These are phyloP conservation scores for Congeria kusceri DNA, from an alignment of 2,888 invertebrate species.

Conservation along the genomic window DNA sequence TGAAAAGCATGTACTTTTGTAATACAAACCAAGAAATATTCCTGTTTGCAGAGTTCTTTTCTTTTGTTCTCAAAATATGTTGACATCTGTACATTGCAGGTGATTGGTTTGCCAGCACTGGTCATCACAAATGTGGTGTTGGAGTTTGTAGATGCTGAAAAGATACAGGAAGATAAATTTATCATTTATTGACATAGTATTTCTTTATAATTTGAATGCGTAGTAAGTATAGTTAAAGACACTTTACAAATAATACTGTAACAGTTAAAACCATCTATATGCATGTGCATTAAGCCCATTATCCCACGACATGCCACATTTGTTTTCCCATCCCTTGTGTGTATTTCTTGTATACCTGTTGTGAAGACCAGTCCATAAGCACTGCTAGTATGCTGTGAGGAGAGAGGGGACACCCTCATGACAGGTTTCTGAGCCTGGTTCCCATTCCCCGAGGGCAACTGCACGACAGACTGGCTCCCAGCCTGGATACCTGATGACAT, in stretches of 20 bases:
- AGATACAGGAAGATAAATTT: neutral
- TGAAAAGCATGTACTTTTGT: too few relatives aligned
- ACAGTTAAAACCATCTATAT: too few relatives aligned
- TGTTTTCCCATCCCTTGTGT: neutral
- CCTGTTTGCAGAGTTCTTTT: conserved; percentile 21
- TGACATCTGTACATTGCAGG: conserved; percentile 17
- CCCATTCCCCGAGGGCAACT: conserved; percentile 60
- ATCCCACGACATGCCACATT: too few relatives aligned
- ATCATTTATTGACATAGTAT: too few relatives aligned
- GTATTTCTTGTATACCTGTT: conserved; percentile 27
- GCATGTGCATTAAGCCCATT: too few relatives aligned
- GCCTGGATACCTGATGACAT: conserved; percentile 68
- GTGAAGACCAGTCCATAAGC: conserved; percentile 42
- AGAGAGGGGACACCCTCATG: conserved; percentile 82
- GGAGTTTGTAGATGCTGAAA: conserved; percentile 33
- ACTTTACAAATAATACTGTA: too few relatives aligned
- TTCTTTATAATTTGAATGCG: too few relatives aligned
- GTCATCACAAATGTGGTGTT: conserved; percentile 31
- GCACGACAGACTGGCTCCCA: conserved; percentile 51
- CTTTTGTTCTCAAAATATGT: conserved; percentile 24
- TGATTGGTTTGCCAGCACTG: conserved; percentile 19
- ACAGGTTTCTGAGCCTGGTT: conserved; percentile 74
- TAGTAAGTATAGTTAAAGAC: too few relatives aligned
- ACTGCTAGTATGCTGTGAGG: conserved; percentile 12
- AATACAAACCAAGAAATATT: conserved; percentile 37